Evolutionary conservation across 1,140 invertebrate species (phyloP), one percentile per base, ranked within the genome.

Genomic region (Lordiphosa collinella): DNA sequence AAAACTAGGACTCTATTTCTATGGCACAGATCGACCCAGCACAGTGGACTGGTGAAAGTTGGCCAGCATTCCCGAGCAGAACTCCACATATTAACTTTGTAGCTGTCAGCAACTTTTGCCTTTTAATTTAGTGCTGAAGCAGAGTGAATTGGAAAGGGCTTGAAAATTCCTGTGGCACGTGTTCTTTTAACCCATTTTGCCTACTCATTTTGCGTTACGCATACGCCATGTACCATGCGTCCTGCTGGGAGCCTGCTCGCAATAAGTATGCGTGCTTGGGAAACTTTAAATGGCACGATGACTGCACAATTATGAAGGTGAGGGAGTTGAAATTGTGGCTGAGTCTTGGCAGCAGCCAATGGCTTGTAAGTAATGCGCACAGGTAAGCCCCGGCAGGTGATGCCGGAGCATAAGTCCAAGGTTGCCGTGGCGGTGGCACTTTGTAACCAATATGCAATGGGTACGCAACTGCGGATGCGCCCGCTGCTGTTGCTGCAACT

Each of bases 361-460:
- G 78, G 78, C 49, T 78, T 75, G 78, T 78, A 84, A 84, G 78
- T 78, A 84, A 78, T 78, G 70, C 50, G 48, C 43, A 38, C 57
- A 62, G 50, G 52, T 22, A 22, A 22, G 18, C 18, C 6, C 18
- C 4, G 41, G 56, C 44, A 54, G 60, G 64, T 65, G 48, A 56
- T 53, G 58, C 38, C 36, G 34, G 13, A 55, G 55, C 54, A 43
- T 36, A 40, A 40, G 57, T 29, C 52, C 57, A 69, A 54, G 36
- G 36, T 44, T 29, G 18, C 18, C 0, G 3, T 67, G 54, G 44
- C 52, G 49, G 67, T 68, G 47, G 54, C 55, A 43, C 67, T 53
- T 44, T 66, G 63, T 66, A 41, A 55, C 36, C 64, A 49, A 46
- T 67, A 48, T 50, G 35, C 32, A 47, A 35, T 31, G 47, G 55